These are phyloP conservation scores for Camponotus vicinus DNA, from an alignment of 1,140 invertebrate genomes.

Conservation along the genomic window DNA sequence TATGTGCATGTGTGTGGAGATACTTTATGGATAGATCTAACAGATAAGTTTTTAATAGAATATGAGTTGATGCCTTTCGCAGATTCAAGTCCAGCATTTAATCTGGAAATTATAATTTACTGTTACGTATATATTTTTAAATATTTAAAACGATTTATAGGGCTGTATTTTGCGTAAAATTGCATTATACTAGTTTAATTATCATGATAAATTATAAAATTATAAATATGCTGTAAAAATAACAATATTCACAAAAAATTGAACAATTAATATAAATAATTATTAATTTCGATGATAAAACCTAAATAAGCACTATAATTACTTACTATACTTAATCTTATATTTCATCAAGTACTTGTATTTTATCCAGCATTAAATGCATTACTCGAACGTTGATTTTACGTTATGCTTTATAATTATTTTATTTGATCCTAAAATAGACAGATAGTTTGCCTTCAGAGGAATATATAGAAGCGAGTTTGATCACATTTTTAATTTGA, in stretches of 20 bases:
- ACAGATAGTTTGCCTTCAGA: not conserved
- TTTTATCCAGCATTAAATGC: not conserved
- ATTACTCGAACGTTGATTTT: constrained; percentile 17
- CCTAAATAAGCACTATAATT: not conserved
- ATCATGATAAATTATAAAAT: not conserved
- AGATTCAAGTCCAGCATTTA: constrained; percentile 6
- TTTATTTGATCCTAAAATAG: constrained; percentile 47
- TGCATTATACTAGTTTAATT: not conserved
- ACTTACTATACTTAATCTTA: not conserved
- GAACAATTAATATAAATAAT: constrained; percentile 34
- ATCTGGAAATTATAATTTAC: constrained; percentile 32
- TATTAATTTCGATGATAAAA: constrained; percentile 11
- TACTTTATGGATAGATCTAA: not conserved
- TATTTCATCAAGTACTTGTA: constrained; percentile 6
- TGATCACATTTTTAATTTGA: constrained; percentile 15
- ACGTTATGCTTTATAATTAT: constrained; percentile 40
- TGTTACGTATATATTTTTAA: constrained; percentile 35
- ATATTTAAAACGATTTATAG: constrained; percentile 26
- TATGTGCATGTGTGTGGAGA: not conserved
- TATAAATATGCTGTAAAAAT: no score
- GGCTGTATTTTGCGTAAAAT: not conserved
- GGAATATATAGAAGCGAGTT: not conserved
- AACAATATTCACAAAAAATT: no score
- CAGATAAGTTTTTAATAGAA: not conserved
- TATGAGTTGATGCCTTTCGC: not conserved